These are phyloP conservation scores for human DNA, from an alignment of 2,113 vertebrate species.

Conservation along the genomic window GRCh38 chr5:173497501-173498000, in stretches of 20 bases:
- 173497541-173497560: background rate
- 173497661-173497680: background rate
- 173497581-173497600: background rate
- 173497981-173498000: no score
- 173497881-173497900: rapidly evolving
- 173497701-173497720: background rate
- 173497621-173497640: background rate
- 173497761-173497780: background rate
- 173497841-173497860: rapidly evolving
- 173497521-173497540: background rate
- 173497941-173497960: background rate
- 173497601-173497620: background rate
- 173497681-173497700: background rate
- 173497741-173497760: background rate
- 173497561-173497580: background rate
- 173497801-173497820: background rate
- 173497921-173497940: rapidly evolving
- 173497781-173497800: background rate
- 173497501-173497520: background rate
- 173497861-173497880: background rate
- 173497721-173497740: background rate
- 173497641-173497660: background rate
- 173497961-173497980: rapidly evolving
- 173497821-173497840: background rate
- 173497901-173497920: background rate